These are phyloP conservation scores for Acipenser ruthenus DNA, from an alignment of 2,797 vertebrate genomes.

Conservation along the genomic window DNA sequence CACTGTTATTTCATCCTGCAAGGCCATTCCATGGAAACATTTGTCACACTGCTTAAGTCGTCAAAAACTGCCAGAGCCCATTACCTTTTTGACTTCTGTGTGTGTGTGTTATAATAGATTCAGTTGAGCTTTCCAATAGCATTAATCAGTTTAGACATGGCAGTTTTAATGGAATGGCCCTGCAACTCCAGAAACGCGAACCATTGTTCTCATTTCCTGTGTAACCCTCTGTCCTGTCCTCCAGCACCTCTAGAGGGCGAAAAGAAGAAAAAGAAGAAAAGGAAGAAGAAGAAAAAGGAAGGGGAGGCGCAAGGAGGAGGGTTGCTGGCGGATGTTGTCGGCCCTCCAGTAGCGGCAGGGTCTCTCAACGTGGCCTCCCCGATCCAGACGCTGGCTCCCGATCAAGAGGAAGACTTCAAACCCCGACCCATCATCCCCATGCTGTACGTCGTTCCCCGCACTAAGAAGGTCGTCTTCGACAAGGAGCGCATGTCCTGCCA, in stretches of 20 bases:
- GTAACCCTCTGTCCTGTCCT: background rate
- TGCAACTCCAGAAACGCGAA: too few relatives aligned
- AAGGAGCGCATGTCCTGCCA: constrained; percentile 62
- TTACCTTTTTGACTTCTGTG: too few relatives aligned
- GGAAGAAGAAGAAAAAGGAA: constrained; percentile 60
- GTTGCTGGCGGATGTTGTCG: background rate
- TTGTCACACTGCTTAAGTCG: too few relatives aligned
- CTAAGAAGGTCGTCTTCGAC: constrained; percentile 45
- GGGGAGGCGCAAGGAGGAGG: background rate
- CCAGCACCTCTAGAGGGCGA: constrained; percentile 23
- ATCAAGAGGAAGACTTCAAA: constrained; percentile 40
- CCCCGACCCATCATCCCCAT: constrained; percentile 57
- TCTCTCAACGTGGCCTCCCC: constrained; percentile 40
- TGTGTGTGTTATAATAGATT: too few relatives aligned
- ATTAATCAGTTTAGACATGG: too few relatives aligned
- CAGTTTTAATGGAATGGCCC: too few relatives aligned
- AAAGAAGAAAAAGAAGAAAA: constrained; percentile 43
- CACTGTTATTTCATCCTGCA: too few relatives aligned
- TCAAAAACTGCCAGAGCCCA: too few relatives aligned
- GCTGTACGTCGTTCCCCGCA: constrained; percentile 54
- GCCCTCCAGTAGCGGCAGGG: background rate
- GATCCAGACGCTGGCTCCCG: constrained; percentile 14
- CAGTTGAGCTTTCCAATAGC: background rate
- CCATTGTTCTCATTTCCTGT: too few relatives aligned
- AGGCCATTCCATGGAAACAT: too few relatives aligned